Conservation (phyloP, 2,888 invertebrate species). For the Glaucopsyche alexis region DNA sequence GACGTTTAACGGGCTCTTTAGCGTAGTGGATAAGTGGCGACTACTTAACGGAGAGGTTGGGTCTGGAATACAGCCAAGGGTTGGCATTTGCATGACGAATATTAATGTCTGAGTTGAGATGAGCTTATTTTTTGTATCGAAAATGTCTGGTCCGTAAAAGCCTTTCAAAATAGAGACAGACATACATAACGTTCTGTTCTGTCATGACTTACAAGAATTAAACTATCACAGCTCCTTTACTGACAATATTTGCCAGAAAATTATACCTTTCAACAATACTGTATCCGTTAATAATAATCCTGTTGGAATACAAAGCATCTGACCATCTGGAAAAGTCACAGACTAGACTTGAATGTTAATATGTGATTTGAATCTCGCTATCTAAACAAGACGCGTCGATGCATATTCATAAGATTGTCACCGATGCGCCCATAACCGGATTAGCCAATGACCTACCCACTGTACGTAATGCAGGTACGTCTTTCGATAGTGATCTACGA, state of each 20-base stretch:
- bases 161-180: not conserved
- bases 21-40: slow-evolving; percentile 20
- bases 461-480: slow-evolving; percentile 1
- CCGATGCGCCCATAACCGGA: slow-evolving; percentile 23
- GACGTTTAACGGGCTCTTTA: slow-evolving; percentile 11
- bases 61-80: slow-evolving; percentile 21
- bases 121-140: slow-evolving; percentile 12
- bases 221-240: not conserved
- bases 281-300: not conserved
- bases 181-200: too few species aligned
- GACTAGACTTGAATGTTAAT: not conserved
- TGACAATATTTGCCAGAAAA: not conserved
- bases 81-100: slow-evolving; percentile 20
- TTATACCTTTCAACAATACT: not conserved
- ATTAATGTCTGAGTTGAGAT: slow-evolving; percentile 24
- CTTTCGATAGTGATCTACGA: not conserved
- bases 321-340: slow-evolving; percentile 9
- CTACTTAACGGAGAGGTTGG: slow-evolving; percentile 12
- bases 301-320: not conserved
- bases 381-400: slow-evolving; percentile 18
- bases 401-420: slow-evolving; percentile 24
- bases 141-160: not conserved
- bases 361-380: not conserved
- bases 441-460: slow-evolving; percentile 4
- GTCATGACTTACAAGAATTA: not conserved